phyloP scores from a whole-genome alignment of 2,113 vertebrate species.

The Panthera tigris region DNA sequence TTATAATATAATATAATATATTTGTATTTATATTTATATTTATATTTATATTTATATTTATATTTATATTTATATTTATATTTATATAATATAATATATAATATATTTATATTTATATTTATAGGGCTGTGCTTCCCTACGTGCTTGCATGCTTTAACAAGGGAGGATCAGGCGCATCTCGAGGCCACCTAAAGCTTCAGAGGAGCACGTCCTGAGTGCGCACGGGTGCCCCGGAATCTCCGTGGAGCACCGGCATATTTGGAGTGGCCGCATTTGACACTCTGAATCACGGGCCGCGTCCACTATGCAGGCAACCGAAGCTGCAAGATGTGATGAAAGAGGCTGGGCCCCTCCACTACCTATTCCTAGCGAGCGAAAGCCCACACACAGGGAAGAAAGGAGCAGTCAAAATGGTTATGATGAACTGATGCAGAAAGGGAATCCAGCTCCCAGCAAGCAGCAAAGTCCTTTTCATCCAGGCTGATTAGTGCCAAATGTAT shows the following conservation, averaged over 20 bases:
- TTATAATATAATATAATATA: too few relatives aligned
- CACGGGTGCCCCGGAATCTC: not conserved
- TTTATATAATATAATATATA: too few relatives aligned
- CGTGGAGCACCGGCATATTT: constrained; percentile 31
- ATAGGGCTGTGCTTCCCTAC: not conserved
- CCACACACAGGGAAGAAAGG: not conserved
- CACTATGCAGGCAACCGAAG: not conserved
- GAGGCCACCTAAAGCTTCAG: constrained; percentile 23
- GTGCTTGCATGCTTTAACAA: constrained; percentile 4
- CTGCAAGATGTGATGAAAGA: not conserved
- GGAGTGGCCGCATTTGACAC: constrained; percentile 42
- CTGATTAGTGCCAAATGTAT: not conserved
- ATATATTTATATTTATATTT: too few relatives aligned
- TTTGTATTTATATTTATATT: too few relatives aligned
- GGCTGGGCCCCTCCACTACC: not conserved
- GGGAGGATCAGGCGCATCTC: not conserved
- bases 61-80: too few relatives aligned
- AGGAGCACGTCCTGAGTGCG: not conserved
- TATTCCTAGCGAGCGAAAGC: not conserved
- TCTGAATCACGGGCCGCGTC: constrained; percentile 1
- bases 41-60: too few relatives aligned
- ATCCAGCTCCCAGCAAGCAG: not conserved
- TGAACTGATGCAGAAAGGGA: not conserved
- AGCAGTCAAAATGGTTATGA: not conserved
- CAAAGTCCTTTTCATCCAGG: not conserved